Conservation (phyloP, 1,140 invertebrate species). For the Lordiphosa collinella region DNA sequence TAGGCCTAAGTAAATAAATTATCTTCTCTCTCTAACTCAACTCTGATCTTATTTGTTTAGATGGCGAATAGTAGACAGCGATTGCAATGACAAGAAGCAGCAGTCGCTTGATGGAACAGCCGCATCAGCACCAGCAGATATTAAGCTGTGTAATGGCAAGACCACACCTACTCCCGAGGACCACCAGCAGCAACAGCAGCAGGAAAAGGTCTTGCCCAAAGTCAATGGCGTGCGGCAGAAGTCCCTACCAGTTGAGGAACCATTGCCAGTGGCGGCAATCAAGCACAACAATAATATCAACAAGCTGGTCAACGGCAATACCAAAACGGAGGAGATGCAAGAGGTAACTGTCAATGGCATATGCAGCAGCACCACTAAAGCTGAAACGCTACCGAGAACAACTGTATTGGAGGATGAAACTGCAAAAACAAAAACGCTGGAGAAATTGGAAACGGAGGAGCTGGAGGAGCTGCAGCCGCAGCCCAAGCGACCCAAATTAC, state of each 20-base stretch:
- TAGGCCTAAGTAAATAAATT: too few species aligned
- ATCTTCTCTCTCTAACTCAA: not conserved
- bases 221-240: constrained; percentile 46
- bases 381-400: not conserved
- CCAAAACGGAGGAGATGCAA: not conserved
- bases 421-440: constrained; percentile 3
- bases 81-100: constrained; percentile 38
- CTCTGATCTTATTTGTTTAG: constrained; percentile 75
- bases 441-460: not conserved
- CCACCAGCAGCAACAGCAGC: not conserved
- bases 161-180: not conserved
- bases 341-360: constrained; percentile 29
- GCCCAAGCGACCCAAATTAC: constrained; percentile 35
- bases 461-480: constrained; percentile 21
- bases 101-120: constrained; percentile 13
- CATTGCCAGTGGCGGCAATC: not conserved
- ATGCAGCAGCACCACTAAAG: constrained; percentile 9
- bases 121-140: not conserved
- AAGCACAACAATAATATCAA: constrained; percentile 47
- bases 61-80: constrained; percentile 83
- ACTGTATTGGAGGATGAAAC: not conserved
- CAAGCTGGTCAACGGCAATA: constrained; percentile 46
- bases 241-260: not conserved
- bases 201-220: constrained; percentile 16
- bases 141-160: constrained; percentile 15